Conservation (phyloP, 2,888 invertebrate species). For the Mythimna impura region DNA sequence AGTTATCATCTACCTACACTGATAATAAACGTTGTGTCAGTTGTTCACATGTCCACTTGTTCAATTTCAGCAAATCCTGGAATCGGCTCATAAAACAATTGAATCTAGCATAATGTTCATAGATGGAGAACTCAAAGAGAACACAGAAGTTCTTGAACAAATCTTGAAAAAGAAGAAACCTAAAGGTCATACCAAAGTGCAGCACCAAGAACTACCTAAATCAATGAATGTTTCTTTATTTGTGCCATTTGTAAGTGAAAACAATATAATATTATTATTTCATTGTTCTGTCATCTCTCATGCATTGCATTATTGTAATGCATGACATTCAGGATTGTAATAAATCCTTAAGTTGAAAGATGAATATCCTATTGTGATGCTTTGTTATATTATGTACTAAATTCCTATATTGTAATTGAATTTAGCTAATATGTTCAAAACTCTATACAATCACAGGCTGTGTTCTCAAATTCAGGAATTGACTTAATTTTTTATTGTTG, state of each 20-base stretch:
- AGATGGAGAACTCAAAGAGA: conserved; percentile 93
- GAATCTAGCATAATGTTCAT: conserved; percentile 93
- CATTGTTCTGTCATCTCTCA: conserved; percentile 16
- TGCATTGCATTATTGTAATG: conserved; percentile 7
- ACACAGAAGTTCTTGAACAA: conserved; percentile 91
- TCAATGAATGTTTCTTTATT: conserved; percentile 92
- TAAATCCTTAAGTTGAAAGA: neutral
- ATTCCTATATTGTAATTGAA: neutral
- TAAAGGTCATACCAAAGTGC: conserved; percentile 81
- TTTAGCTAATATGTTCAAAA: neutral
- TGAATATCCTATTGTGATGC: conserved; percentile 4
- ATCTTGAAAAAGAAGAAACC: conserved; percentile 91
- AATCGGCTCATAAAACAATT: conserved; percentile 90
- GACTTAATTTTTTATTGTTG: no score
- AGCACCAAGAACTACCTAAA: conserved; percentile 85
- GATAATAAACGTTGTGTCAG: neutral
- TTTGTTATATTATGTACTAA: neutral
- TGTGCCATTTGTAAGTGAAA: conserved; percentile 92
- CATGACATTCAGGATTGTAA: conserved; percentile 3
- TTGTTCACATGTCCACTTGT: conserved; percentile 1
- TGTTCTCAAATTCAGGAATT: no score
- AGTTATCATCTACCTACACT: neutral
- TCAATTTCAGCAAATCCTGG: conserved; percentile 90
- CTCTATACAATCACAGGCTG: no score
- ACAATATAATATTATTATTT: conserved; percentile 1